These are phyloP conservation scores for Allygus modestus DNA, from an alignment of 2,888 invertebrate genomes.

Conservation along the genomic window DNA sequence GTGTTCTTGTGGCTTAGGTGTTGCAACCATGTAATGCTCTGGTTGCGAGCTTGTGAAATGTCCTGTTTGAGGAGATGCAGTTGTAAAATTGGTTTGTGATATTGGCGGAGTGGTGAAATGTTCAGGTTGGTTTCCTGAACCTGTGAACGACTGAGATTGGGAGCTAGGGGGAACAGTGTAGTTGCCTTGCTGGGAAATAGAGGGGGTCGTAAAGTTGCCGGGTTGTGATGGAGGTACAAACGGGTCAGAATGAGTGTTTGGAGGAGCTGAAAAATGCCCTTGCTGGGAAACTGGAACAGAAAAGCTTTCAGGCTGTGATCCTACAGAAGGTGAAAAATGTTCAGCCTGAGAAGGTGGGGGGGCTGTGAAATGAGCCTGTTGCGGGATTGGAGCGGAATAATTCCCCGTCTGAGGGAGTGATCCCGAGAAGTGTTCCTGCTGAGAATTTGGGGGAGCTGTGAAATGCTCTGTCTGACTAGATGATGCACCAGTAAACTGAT, in stretches of 20 bases:
- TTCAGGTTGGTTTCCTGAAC: background rate
- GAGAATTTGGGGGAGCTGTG: background rate
- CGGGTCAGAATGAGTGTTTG: background rate
- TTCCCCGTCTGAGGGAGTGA: no score
- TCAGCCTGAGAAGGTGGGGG: background rate
- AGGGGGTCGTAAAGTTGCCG: background rate
- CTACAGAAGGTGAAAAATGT: background rate
- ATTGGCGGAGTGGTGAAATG: background rate
- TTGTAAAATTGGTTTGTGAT: background rate
- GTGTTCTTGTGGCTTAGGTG: background rate
- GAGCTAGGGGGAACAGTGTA: background rate
- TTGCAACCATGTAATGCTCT: background rate
- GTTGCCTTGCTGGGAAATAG: background rate
- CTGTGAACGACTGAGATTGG: background rate
- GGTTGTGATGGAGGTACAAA: background rate
- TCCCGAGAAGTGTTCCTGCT: background rate
- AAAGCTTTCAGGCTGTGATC: conserved; percentile 1
- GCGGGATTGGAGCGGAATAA: background rate
- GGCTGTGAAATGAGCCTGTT: background rate
- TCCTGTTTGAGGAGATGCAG: background rate
- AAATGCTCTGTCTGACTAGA: background rate
- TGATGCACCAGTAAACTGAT: background rate
- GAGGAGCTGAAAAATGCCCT: background rate
- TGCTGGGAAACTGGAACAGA: background rate
- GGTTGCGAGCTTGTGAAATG: background rate